These are phyloP conservation scores for Macroteleia sp. DNA, from an alignment of 2,888 invertebrate genomes.

Conservation along the genomic window DNA sequence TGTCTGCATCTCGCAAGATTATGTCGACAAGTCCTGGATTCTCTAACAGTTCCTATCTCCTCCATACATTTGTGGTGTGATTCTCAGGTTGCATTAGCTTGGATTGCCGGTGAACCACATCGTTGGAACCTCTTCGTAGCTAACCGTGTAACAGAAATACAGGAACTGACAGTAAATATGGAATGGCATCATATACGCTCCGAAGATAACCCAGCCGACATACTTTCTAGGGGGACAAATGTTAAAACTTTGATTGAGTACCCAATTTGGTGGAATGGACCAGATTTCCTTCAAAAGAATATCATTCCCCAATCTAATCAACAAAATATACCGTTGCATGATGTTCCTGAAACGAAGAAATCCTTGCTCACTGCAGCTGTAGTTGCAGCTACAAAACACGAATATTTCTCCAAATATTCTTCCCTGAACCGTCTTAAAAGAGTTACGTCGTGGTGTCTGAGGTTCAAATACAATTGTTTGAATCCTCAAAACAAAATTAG, in stretches of 20 bases:
- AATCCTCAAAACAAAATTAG: neutral
- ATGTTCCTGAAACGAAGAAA: neutral
- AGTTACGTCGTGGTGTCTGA: constrained; percentile 6
- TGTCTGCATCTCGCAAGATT: too few species aligned
- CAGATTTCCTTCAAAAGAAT: neutral
- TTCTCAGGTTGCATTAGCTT: too few species aligned
- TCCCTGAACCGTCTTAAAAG: constrained; percentile 2
- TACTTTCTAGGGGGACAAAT: neutral
- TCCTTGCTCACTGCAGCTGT: neutral
- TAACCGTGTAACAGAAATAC: constrained; percentile 8
- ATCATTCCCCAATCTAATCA: neutral
- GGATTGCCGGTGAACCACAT: too few species aligned
- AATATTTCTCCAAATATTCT: neutral
- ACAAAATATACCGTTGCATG: neutral
- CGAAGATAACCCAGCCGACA: neutral
- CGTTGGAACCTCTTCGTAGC: too few species aligned
- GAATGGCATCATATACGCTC: constrained; percentile 6
- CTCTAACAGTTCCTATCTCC: too few species aligned
- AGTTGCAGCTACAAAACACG: too few species aligned
- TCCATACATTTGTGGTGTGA: too few species aligned
- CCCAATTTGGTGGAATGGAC: neutral
- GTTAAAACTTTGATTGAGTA: neutral
- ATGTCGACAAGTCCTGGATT: too few species aligned
- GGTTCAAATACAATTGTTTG: constrained; percentile 3
- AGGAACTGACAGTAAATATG: neutral